A percentile compares a stretch with the other conserved stretches of the same genome.
Conservation (phyloP, 2,113 vertebrate species). For the Microtus ochrogaster region DNA sequence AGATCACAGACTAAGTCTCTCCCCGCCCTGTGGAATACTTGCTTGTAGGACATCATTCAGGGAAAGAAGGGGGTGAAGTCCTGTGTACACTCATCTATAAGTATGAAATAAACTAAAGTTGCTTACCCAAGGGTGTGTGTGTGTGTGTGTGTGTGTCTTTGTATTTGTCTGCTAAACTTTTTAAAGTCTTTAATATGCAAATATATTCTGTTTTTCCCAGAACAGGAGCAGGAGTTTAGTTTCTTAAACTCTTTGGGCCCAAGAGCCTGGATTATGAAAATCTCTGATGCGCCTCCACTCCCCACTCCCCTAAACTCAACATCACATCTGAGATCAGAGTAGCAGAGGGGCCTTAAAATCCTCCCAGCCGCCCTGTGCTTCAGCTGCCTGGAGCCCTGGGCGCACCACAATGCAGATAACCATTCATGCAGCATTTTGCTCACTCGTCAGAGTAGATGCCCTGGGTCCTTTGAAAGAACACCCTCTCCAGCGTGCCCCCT, state of each 20-base stretch:
- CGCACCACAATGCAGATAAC: not conserved
- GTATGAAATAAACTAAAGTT: conserved; percentile 53
- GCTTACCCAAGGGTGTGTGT: not conserved
- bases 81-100: not conserved
- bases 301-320: not conserved
- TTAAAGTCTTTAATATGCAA: conserved; percentile 60
- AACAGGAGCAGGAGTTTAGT: conserved; percentile 34
- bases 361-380: not conserved
- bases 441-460: not conserved
- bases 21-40: not conserved
- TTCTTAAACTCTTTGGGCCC: conserved; percentile 48
- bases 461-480: not conserved
- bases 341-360: not conserved
- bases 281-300: not conserved
- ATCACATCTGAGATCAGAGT: not conserved
- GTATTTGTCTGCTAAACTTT: conserved; percentile 22
- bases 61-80: not conserved
- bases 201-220: conserved; percentile 67
- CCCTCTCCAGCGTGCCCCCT: no score
- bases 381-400: not conserved
- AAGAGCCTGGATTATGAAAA: conserved; percentile 54
- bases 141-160: not conserved
- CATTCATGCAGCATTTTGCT: not conserved
- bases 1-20: not conserved
- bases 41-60: not conserved